Evolutionary conservation across 2,888 invertebrate genomes (phyloP).

Genomic region (Acronicta alni): DNA sequence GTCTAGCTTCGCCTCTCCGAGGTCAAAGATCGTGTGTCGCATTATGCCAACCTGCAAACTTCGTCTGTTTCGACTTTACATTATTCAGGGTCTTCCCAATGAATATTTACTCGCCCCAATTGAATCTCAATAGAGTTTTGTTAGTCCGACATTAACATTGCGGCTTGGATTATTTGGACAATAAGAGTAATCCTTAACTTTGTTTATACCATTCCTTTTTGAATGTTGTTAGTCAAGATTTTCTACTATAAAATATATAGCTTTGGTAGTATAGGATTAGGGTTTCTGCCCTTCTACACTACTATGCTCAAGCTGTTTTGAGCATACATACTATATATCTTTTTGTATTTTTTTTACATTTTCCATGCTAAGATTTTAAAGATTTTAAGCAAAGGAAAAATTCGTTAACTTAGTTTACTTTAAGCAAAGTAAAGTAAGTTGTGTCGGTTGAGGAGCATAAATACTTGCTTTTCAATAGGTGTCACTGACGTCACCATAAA

Average conservation of each 20-base stretch:
- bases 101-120: conserved; percentile 70
- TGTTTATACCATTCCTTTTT: conserved; percentile 25
- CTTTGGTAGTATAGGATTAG: not conserved
- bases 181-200: conserved; percentile 37
- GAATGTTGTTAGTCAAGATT: not conserved
- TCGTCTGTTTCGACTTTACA: conserved; percentile 67
- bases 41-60: conserved; percentile 63
- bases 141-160: conserved; percentile 55
- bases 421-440: too few relatives aligned
- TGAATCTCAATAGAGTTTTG: conserved; percentile 67
- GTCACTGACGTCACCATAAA: too few relatives aligned
- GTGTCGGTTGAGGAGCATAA: too few relatives aligned
- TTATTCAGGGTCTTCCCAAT: conserved; percentile 69
- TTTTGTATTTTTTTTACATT: too few relatives aligned
- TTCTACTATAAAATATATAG: not conserved
- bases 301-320: too few relatives aligned
- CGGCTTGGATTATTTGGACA: conserved; percentile 45
- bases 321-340: too few relatives aligned
- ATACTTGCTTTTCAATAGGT: too few relatives aligned
- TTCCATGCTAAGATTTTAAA: too few relatives aligned
- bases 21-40: conserved; percentile 61
- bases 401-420: too few relatives aligned
- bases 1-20: conserved; percentile 13
- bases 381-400: too few relatives aligned
- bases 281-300: too few relatives aligned